Conservation (phyloP, 2,888 invertebrate genomes). For the Vandiemenella viatica region DNA sequence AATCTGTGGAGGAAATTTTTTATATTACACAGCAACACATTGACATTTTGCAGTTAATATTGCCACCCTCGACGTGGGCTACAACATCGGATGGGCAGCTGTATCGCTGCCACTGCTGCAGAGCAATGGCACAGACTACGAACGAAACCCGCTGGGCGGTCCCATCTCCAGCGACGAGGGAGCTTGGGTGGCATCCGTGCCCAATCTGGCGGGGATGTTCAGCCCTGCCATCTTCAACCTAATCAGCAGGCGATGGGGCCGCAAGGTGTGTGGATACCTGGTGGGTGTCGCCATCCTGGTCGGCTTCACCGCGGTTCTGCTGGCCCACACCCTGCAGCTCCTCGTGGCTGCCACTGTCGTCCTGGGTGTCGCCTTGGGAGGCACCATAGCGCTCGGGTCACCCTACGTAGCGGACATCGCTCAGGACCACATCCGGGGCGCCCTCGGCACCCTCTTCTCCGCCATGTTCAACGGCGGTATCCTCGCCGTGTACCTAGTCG, state of each 20-base stretch:
- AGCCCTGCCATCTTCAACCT: constrained; percentile 2
- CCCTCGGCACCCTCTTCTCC: constrained; percentile 41
- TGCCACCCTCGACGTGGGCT: constrained; percentile 39
- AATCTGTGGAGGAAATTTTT: too few relatives aligned
- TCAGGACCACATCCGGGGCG: constrained; percentile 37
- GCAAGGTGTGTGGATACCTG: constrained; percentile 4
- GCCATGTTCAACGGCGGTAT: constrained; percentile 34
- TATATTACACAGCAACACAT: too few relatives aligned
- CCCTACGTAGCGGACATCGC: constrained; percentile 49
- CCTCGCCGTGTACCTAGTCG: constrained; percentile 34
- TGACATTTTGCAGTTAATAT: constrained; percentile 41
- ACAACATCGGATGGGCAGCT: constrained; percentile 43
- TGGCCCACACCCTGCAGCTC: constrained; percentile 36
- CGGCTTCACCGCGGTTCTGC: neutral
- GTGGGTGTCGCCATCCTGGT: constrained; percentile 2
- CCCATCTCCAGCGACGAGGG: constrained; percentile 33
- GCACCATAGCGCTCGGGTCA: constrained; percentile 37
- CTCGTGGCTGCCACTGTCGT: constrained; percentile 38
- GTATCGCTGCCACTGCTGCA: constrained; percentile 35
- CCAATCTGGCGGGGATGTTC: constrained; percentile 36
- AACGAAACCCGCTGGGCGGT: too few relatives aligned
- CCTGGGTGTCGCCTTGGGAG: too few relatives aligned
- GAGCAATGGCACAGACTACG: constrained; percentile 29
- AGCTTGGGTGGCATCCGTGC: constrained; percentile 39
- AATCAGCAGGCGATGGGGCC: constrained; percentile 1